Base-by-base conservation (phyloP, 2,113 vertebrate species). In the Cardinalis cardinalis region DNA sequence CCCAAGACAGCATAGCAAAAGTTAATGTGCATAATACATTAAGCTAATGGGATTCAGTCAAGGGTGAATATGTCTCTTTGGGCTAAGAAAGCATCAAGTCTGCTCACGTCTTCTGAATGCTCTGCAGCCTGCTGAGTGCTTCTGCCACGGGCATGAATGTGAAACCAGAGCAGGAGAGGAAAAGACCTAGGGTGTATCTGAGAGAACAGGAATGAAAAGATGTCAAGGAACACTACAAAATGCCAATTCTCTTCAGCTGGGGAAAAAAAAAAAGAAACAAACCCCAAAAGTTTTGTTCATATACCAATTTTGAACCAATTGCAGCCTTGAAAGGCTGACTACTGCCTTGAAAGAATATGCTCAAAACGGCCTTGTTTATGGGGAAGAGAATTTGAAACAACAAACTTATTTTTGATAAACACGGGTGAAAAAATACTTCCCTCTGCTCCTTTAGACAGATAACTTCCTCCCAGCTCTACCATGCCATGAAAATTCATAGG, bases 31-130 rank as follows among this genome's bases (percentile, higher is more conserved):
- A 74, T 74, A 85, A 86, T 6, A 1, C 85, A 86, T 86, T 92
- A 71, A 76, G 83, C 44, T 95, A 86, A 94, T 86, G 80, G 70
- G 53, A 74, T 89, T 94, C 88, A 77, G 65, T 83, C 83, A 78
- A 71, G 85, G 38, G 59, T 84, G 73, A 91, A 77, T 56, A 66
- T 68, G 34, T 83, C 68, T 85, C 82, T 84, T 48, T 77, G 69
- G 72, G 64, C 48, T 89, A 59, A 92, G 80, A 95, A 89, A 91
- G 56, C 65, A 76, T 40, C 28, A n/a, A 89, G 64, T 70, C 87
- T 91, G 55, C 52, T 75, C 76, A 59, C 3, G 10, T 86, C 80
- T 66, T 64, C 69, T 48, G 64, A 91, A 59, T 19, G 43, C 12
- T 88, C 83, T 90, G 60, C 72, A 91, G 68, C 65, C 88, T 77